Conservation (phyloP, 2,113 vertebrate species). For the Aplodontia rufa region DNA sequence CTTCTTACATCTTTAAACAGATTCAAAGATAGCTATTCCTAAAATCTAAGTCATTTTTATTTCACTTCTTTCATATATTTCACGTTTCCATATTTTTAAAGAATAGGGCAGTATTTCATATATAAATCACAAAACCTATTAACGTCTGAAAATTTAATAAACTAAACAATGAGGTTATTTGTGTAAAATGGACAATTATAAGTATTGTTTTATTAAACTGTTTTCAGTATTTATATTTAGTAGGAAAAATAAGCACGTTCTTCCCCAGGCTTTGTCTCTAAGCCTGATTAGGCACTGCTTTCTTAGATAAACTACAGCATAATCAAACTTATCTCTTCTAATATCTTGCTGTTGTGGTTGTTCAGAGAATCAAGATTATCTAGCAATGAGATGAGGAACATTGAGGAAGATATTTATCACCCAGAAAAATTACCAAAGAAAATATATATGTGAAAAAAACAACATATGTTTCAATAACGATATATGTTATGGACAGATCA, state of each 20-base stretch:
- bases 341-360: background rate
- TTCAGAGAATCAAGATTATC: background rate
- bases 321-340: background rate
- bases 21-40: background rate
- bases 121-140: background rate
- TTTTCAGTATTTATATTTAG: background rate
- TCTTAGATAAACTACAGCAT: background rate
- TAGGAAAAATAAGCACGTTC: background rate
- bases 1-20: background rate
- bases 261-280: background rate
- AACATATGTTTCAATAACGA: background rate
- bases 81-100: background rate
- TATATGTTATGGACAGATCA: background rate
- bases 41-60: background rate
- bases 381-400: rapidly evolving
- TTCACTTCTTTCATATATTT: background rate
- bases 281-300: background rate
- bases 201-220: background rate
- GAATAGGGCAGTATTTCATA: background rate
- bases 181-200: background rate
- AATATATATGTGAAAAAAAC: background rate
- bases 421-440: background rate
- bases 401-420: background rate
- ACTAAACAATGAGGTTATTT: background rate
- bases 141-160: background rate